Percentiles rank a stretch among this genome's conserved stretches.
These are phyloP conservation scores for Lytechinus pictus DNA, from an alignment of 35 echinoderm and acorn worm genomes.

Conservation along the genomic window DNA sequence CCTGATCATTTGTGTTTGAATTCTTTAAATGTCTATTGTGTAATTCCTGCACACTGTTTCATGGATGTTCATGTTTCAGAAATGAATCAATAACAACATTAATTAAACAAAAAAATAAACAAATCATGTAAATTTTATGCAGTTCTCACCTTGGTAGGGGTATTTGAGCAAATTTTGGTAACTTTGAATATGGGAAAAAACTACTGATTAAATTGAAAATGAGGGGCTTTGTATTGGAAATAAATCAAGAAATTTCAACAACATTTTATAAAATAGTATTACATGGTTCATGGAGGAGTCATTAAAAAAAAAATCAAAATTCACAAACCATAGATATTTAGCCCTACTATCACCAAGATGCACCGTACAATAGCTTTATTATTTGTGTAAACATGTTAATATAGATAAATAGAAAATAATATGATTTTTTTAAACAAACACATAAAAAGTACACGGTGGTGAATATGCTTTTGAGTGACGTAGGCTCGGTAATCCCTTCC, in stretches of 20 bases:
- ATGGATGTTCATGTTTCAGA: no score
- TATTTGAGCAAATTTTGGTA: no score
- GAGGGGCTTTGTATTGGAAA: not conserved
- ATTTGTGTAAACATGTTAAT: not conserved
- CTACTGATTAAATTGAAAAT: no score
- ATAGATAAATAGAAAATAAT: not conserved
- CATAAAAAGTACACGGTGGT: not conserved
- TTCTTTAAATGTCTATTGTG: no score
- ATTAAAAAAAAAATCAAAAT: not conserved
- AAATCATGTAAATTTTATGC: no score
- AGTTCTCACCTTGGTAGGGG: no score
- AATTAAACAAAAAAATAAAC: no score
- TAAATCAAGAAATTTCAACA: not conserved
- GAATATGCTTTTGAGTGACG: not conserved
- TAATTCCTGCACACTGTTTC: no score
- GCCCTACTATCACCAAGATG: not conserved
- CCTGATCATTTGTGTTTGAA: no score
- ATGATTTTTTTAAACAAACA: not conserved
- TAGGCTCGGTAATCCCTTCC: not conserved
- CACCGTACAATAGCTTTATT: not conserved
- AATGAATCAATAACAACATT: no score
- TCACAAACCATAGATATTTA: not conserved
- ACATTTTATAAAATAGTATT: not conserved
- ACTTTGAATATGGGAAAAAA: no score
- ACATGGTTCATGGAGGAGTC: not conserved